Evolutionary conservation across 2,113 vertebrate genomes (phyloP).

Genomic region (Cacatua alba): DNA sequence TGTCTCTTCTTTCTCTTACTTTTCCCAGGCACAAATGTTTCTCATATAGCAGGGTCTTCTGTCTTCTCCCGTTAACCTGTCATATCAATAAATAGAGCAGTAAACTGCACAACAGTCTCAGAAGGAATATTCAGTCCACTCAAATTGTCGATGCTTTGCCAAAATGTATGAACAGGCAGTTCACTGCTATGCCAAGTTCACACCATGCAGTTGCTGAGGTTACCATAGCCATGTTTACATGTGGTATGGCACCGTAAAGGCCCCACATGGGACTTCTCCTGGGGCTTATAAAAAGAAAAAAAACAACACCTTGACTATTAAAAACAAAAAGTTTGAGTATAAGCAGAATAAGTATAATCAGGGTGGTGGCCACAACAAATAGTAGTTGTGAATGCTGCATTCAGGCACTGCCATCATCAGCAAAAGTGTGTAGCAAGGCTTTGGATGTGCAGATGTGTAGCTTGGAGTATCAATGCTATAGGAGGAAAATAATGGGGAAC

Average conservation of each 20-base stretch:
- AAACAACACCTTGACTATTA: fast-evolving
- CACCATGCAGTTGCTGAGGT: neutral
- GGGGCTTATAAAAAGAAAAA: neutral
- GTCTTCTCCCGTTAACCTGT: neutral
- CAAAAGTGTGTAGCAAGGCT: neutral
- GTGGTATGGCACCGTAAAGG: neutral
- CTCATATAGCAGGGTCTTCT: neutral
- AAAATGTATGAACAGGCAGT: neutral
- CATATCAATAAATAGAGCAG: neutral
- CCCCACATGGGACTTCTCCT: neutral
- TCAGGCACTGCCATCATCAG: neutral
- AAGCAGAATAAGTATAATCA: neutral
- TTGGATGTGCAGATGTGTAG: neutral
- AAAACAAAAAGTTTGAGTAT: neutral
- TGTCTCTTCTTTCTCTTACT: neutral
- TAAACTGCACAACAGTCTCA: neutral
- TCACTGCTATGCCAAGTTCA: neutral
- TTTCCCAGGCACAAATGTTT: neutral
- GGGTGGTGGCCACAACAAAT: neutral
- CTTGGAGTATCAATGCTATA: fast-evolving
- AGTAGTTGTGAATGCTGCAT: neutral
- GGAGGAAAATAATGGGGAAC: neutral
- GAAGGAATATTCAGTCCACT: neutral
- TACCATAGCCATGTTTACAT: fast-evolving
- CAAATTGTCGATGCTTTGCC: neutral